Conservation (phyloP, 2,888 invertebrate species). For the Dryobotodes eremita region DNA sequence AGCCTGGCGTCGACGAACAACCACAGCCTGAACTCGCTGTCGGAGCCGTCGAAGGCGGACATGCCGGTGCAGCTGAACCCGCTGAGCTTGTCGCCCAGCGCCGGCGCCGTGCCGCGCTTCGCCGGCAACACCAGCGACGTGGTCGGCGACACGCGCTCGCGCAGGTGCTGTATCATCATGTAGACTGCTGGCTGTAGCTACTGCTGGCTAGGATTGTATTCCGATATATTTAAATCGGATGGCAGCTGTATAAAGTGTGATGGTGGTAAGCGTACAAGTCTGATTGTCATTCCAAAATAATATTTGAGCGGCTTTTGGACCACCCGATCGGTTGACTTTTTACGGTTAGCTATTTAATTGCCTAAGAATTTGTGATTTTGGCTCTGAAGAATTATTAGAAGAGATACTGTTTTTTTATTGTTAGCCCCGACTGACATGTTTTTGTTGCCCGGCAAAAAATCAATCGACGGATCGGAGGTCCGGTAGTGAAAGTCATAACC, state of each 20-base stretch:
- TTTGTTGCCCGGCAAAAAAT: conserved; percentile 48
- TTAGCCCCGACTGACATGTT: conserved; percentile 46
- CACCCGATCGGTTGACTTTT: conserved; percentile 56
- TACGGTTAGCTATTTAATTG: conserved; percentile 28
- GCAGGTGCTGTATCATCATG: conserved; percentile 94
- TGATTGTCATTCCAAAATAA: conserved; percentile 85
- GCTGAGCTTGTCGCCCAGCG: conserved; percentile 84
- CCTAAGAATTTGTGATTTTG: conserved; percentile 60
- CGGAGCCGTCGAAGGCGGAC: conserved; percentile 83
- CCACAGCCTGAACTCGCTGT: conserved; percentile 86
- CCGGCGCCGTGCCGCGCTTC: conserved; percentile 91
- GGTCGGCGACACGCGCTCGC: conserved; percentile 93
- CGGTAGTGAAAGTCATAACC: conserved; percentile 55
- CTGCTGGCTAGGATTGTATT: background rate
- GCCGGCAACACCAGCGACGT: conserved; percentile 95
- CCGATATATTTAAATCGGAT: conserved; percentile 6
- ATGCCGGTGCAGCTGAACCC: conserved; percentile 87
- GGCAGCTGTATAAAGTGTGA: conserved; percentile 57
- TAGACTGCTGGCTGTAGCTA: conserved; percentile 74
- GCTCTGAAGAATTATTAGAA: conserved; percentile 41
- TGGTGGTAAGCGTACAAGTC: conserved; percentile 78
- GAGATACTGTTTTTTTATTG: conserved; percentile 27
- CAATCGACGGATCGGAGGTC: conserved; percentile 59
- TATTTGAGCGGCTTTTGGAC: conserved; percentile 62
- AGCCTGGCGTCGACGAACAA: conserved; percentile 85